Evolutionary conservation across 2,797 vertebrate species (phyloP).

Genomic region (Poeciliopsis infans): DNA sequence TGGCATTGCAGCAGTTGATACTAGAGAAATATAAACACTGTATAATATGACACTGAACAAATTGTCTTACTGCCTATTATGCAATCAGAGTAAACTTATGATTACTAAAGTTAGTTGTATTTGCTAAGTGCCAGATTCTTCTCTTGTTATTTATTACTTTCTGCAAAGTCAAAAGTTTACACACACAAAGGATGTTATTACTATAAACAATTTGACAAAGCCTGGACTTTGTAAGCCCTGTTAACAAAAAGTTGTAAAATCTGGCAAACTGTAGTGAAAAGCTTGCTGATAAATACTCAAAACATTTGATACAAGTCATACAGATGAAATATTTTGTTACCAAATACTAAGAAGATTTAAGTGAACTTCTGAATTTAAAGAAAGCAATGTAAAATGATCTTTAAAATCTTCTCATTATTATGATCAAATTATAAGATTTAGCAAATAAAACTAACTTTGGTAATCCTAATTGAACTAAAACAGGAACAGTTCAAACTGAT

Average conservation of each 20-base stretch:
- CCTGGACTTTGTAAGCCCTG: no score
- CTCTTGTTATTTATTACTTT: not conserved
- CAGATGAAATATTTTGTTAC: not conserved
- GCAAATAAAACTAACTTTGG: not conserved
- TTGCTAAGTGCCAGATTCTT: not conserved
- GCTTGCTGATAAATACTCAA: not conserved
- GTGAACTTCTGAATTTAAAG: not conserved
- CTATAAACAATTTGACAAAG: not conserved
- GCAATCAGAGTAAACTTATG: not conserved
- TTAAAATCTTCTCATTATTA: not conserved
- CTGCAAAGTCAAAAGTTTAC: not conserved
- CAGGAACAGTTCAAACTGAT: not conserved
- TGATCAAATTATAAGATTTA: not conserved
- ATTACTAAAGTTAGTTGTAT: not conserved
- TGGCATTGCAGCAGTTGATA: conserved; percentile 31
- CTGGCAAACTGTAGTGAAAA: not conserved
- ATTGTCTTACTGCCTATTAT: not conserved
- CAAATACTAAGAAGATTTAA: not conserved
- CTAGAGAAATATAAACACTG: not conserved
- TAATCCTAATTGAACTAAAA: not conserved
- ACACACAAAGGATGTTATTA: not conserved
- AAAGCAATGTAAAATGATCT: not conserved
- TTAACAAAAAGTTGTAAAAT: not conserved
- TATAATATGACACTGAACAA: not conserved
- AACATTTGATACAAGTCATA: not conserved